Evolutionary conservation across 2,888 invertebrate genomes (phyloP), one percentile per base, ranked within the genome.

Genomic region (Ecliptopera silaceata): DNA sequence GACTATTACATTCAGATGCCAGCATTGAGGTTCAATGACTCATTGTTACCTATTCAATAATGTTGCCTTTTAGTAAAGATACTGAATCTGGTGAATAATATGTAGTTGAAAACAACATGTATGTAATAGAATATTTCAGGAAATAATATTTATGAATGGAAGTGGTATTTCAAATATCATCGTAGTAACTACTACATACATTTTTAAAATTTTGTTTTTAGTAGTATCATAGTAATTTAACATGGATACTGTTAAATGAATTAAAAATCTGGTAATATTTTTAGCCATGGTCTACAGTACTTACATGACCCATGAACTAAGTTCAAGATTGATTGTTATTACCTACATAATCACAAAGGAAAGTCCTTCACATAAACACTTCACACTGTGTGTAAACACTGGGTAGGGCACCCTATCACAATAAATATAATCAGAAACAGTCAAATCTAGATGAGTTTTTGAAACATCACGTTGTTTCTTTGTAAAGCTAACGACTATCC

Each of bases 401-500:
- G 15, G 36, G 3, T 36, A 15, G 0, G 15, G 36, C 3, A 8
- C 15, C 15, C 0, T n/a, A 20, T 34, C 43, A n/a, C 4, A 51
- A 44, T 34, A 12, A 29, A 29, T 42, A 42, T 48, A 4, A 29
- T 6, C 17, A 47, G 15, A 34, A 45, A 41, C 13, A 46, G 4
- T 8, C 3, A 29, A 31, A 17, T 43, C 17, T 18, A 26, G 59
- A 47, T 20, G n/a, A 26, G 46, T 18, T 41, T 53, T 48, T 29
- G 15, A 54, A 51, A 61, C 50, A 66, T 52, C 63, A 61, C 55
- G 51, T 45, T 48, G 59, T 69, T 75, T 76, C 78, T 77, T 75
- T 76, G 75, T 74, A 77, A 58, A 76, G 69, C 58, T 58, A 61
- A 69, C 65, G 75, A 82, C 78, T 77, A 86, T 86, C 84, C 86